Evolutionary conservation across 2,888 invertebrate genomes (phyloP).

Genomic region (Ceriagrion tenellum): DNA sequence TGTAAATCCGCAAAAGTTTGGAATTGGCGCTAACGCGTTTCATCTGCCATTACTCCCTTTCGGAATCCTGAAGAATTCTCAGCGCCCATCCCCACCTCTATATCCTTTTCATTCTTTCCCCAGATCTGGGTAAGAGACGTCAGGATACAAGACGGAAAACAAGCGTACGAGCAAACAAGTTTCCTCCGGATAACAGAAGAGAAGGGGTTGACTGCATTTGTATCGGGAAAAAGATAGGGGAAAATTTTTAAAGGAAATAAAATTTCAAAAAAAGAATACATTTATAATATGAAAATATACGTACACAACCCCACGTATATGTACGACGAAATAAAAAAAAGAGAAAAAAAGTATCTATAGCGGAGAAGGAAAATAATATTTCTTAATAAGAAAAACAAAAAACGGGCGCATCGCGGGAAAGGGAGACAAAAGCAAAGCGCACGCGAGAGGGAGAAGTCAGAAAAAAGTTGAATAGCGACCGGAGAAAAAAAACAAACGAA

Average conservation of each 20-base stretch:
- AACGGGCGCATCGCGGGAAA: background rate
- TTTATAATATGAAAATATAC: background rate
- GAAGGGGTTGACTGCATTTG: background rate
- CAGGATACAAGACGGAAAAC: slow-evolving; percentile 9
- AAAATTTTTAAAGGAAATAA: background rate
- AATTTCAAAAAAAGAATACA: background rate
- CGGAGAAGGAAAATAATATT: too few species aligned
- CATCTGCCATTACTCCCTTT: background rate
- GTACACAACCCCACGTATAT: background rate
- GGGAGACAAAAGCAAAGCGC: background rate
- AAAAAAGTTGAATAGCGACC: background rate
- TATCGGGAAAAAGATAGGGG: background rate
- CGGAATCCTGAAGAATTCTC: background rate
- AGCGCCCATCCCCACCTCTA: background rate
- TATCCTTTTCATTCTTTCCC: background rate
- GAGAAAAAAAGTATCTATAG: background rate
- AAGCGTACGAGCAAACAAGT: slow-evolving; percentile 20
- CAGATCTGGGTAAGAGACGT: background rate
- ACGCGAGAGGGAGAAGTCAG: background rate
- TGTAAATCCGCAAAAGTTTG: too few species aligned
- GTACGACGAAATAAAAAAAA: background rate
- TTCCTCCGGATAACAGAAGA: background rate
- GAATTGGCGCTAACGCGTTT: background rate
- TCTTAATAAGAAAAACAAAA: background rate
- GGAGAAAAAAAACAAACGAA: background rate